phyloP scores from a whole-genome alignment of 2,888 invertebrate species.

The Drosophila nr. perissopoda region DNA sequence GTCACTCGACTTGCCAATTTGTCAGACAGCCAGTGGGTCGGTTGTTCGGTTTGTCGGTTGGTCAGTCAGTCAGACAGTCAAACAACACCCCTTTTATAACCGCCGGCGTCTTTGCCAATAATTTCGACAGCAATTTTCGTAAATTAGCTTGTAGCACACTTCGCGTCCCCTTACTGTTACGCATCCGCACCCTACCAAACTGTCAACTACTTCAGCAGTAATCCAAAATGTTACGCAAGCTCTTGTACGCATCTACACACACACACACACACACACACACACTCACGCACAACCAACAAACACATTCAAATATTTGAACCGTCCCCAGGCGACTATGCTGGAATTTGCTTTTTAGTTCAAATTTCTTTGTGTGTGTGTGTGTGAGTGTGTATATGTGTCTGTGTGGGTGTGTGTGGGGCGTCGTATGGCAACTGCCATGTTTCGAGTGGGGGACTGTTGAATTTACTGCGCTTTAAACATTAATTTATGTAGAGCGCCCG shows the following conservation, averaged over 20 bases:
- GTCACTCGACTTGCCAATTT: constrained; percentile 43
- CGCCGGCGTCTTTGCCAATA: constrained; percentile 65
- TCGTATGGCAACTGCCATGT: constrained; percentile 27
- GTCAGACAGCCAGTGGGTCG: constrained; percentile 2
- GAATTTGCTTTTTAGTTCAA: constrained; percentile 57
- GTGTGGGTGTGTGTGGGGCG: constrained; percentile 4
- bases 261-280: constrained; percentile 8
- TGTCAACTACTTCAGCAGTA: constrained; percentile 76
- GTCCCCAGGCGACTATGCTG: constrained; percentile 15
- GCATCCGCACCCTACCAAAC: constrained; percentile 3
- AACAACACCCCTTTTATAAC: constrained; percentile 23
- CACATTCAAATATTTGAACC: constrained; percentile 31
- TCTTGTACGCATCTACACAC: constrained; percentile 37
- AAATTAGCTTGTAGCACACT: constrained; percentile 70
- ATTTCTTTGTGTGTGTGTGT: constrained; percentile 25
- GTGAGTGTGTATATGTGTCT: not conserved
- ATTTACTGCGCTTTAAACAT: constrained; percentile 77
- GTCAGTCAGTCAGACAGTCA: constrained; percentile 22
- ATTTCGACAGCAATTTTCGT: constrained; percentile 78
- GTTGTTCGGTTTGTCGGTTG: constrained; percentile 9
- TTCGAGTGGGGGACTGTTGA: constrained; percentile 24
- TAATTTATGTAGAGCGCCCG: constrained; percentile 70
- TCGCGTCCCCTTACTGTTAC: constrained; percentile 6
- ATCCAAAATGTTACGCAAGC: constrained; percentile 78
- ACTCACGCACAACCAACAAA: not conserved